Evolutionary conservation across 92 coral and sea anemone species (phyloP).

Genomic region (Chrysogorgia sp.): DNA sequence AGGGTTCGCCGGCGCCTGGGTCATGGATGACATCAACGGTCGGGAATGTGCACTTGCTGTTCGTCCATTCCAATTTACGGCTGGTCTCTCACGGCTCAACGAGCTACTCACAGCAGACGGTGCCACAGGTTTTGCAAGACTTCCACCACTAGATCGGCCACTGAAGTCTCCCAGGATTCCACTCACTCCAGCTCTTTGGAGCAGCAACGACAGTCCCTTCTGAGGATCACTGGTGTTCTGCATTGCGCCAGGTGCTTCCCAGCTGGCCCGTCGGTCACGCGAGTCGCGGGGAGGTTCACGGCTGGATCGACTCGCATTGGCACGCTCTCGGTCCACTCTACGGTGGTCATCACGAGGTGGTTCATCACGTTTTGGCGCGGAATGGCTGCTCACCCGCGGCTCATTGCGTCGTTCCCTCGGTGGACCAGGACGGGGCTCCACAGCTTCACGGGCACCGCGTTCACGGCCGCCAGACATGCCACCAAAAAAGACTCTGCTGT

Average conservation of each 20-base stretch:
- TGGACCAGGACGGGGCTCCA: slow-evolving; percentile 49
- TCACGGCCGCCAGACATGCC: slow-evolving; percentile 68
- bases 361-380: slow-evolving; percentile 44
- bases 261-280: slow-evolving; percentile 67
- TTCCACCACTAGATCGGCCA: slow-evolving; percentile 46
- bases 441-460: slow-evolving; percentile 24
- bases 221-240: slow-evolving; percentile 84
- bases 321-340: slow-evolving; percentile 87
- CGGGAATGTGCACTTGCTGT: slow-evolving; percentile 66
- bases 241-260: slow-evolving; percentile 58
- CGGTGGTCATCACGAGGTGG: slow-evolving; percentile 76
- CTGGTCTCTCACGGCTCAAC: slow-evolving; percentile 75
- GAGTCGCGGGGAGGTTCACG: slow-evolving; percentile 63
- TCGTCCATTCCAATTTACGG: slow-evolving; percentile 85
- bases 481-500: slow-evolving; percentile 79
- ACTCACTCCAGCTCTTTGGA: slow-evolving; percentile 98
- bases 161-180: slow-evolving; percentile 80
- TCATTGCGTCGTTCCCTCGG: slow-evolving; percentile 64
- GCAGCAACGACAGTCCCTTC: slow-evolving; percentile 87
- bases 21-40: slow-evolving; percentile 63
- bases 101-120: slow-evolving; percentile 57
- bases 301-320: slow-evolving; percentile 59
- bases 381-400: slow-evolving; percentile 49
- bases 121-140: slow-evolving; percentile 64
- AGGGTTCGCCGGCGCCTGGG: slow-evolving; percentile 61